phyloP scores from a whole-genome alignment of 2,113 vertebrate genomes.

The Eurystomus gularis region DNA sequence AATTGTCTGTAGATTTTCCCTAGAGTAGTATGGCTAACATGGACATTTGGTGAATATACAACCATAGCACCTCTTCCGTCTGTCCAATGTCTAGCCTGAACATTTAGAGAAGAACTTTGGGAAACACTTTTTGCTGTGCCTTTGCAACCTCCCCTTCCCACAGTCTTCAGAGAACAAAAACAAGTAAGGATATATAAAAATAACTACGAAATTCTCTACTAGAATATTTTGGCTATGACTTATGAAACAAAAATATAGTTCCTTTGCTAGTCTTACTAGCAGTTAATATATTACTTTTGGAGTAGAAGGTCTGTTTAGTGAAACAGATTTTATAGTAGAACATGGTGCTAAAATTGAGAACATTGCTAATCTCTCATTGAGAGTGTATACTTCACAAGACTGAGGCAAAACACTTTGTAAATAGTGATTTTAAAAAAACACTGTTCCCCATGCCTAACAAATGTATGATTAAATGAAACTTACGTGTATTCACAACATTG shows the following conservation, averaged over 20 bases:
- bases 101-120: not conserved
- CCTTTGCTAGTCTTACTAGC: not conserved
- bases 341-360: not conserved
- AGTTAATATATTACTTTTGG: not conserved
- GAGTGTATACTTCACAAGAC: not conserved
- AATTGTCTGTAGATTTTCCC: not conserved
- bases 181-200: not conserved
- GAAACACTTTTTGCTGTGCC: not conserved
- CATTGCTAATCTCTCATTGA: not conserved
- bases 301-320: not conserved
- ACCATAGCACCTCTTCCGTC: not conserved
- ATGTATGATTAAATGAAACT: not conserved
- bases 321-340: not conserved
- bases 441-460: not conserved
- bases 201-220: not conserved
- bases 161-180: not conserved
- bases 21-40: rapidly evolving
- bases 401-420: not conserved
- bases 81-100: not conserved
- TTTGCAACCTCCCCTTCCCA: not conserved
- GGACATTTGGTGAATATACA: not conserved
- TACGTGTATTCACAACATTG: not conserved
- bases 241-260: not conserved
- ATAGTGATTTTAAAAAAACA: not conserved
- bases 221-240: not conserved